These are phyloP conservation scores for Epinephelus malabaricus DNA, from an alignment of 2,797 vertebrate genomes.

Conservation along the genomic window DNA sequence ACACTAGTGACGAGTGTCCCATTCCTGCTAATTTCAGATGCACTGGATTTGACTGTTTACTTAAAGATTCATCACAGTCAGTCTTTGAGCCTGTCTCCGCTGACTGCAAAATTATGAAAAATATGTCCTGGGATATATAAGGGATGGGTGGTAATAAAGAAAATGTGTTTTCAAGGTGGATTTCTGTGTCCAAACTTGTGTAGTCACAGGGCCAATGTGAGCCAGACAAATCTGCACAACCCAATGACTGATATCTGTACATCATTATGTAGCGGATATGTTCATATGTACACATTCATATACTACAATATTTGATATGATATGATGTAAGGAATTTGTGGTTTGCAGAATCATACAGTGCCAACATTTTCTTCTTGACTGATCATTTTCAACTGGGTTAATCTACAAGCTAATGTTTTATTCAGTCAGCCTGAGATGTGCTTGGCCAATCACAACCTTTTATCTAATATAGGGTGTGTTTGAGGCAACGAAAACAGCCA, in stretches of 20 bases:
- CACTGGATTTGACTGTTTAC: constrained; percentile 22
- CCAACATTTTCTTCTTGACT: too few species aligned
- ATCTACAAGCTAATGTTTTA: background rate
- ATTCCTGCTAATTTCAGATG: constrained; percentile 1
- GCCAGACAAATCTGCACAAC: too few species aligned
- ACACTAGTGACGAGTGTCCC: background rate
- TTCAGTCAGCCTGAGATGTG: background rate
- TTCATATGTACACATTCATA: too few species aligned
- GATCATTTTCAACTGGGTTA: background rate
- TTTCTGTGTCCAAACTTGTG: background rate
- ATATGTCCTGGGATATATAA: background rate
- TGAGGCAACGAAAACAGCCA: background rate
- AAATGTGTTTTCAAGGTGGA: background rate
- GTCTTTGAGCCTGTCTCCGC: background rate
- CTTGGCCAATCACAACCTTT: background rate
- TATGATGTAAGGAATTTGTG: too few species aligned
- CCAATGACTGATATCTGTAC: too few species aligned
- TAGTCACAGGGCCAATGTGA: background rate
- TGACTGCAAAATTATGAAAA: constrained; percentile 5
- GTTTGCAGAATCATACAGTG: too few species aligned
- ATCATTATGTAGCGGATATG: too few species aligned
- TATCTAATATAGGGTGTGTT: too few species aligned
- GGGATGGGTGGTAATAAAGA: background rate
- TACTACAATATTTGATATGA: too few species aligned
- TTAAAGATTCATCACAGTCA: constrained; percentile 17